Evolutionary conservation across 2,113 vertebrate genomes (phyloP).

Genomic region (Sylvia atricapilla): DNA sequence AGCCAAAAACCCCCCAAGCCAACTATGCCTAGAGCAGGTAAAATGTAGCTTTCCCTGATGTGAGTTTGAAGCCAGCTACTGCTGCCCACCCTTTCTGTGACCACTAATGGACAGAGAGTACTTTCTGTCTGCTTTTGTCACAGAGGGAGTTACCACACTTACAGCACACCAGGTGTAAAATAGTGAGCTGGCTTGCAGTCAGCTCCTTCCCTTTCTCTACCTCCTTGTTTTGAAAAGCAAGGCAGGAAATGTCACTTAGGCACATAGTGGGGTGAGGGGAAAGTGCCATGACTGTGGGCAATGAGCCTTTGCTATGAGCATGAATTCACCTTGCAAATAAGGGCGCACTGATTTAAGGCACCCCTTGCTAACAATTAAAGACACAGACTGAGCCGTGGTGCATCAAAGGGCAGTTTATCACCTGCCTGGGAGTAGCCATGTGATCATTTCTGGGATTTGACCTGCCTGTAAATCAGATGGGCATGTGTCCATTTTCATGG

Average conservation of each 20-base stretch:
- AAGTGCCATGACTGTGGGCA: not conserved
- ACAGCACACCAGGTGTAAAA: not conserved
- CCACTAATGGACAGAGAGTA: not conserved
- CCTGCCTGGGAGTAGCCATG: not conserved
- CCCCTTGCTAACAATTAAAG: not conserved
- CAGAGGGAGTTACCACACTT: not conserved
- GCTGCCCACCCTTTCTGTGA: not conserved
- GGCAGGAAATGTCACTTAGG: not conserved
- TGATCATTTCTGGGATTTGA: not conserved
- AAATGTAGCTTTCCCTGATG: not conserved
- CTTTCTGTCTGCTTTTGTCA: not conserved
- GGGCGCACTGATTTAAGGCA: not conserved
- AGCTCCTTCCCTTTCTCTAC: not conserved
- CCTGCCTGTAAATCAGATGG: slow-evolving; percentile 29
- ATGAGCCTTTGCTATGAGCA: not conserved
- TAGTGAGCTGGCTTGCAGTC: not conserved
- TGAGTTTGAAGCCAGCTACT: not conserved
- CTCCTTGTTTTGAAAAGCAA: not conserved
- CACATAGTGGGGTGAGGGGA: not conserved
- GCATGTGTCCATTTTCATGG: slow-evolving; percentile 17
- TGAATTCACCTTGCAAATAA: not conserved
- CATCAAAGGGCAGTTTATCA: not conserved
- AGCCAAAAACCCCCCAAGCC: rapidly evolving
- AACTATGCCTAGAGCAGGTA: rapidly evolving
- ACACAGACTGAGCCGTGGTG: not conserved